Percentiles rank a stretch among this genome's conserved stretches.
Evolutionary conservation across 2,113 vertebrate species (phyloP).

Genomic region (Neolamprologus brichardi): DNA sequence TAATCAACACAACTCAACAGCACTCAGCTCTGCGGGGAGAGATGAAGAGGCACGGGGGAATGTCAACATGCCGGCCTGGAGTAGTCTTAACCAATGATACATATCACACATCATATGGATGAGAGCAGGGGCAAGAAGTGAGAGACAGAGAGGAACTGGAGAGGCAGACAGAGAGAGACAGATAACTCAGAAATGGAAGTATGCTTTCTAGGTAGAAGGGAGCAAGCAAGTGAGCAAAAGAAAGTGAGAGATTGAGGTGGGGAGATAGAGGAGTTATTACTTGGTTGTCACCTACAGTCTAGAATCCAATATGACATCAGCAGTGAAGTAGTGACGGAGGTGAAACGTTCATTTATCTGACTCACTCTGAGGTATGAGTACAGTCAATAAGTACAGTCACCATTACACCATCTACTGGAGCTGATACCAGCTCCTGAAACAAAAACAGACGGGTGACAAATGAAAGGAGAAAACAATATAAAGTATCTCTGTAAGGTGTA

Average conservation of each 20-base stretch:
- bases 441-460: neutral
- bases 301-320: conserved; percentile 71
- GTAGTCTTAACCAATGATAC: conserved; percentile 73
- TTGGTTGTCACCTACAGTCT: conserved; percentile 69
- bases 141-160: conserved; percentile 50
- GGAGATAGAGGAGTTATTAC: conserved; percentile 69
- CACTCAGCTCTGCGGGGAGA: conserved; percentile 67
- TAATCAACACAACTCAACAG: conserved; percentile 74
- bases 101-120: conserved; percentile 72
- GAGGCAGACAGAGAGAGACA: conserved; percentile 57
- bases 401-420: conserved; percentile 61
- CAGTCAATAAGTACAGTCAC: conserved; percentile 62
- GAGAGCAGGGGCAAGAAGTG: conserved; percentile 54
- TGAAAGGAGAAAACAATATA: neutral
- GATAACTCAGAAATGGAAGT: conserved; percentile 54
- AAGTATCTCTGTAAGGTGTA: neutral
- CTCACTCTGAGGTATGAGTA: conserved; percentile 49
- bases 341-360: conserved; percentile 65
- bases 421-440: conserved; percentile 29
- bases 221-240: conserved; percentile 22
- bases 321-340: conserved; percentile 58
- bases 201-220: conserved; percentile 53
- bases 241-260: conserved; percentile 37
- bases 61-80: conserved; percentile 69
- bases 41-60: conserved; percentile 73